Conservation (phyloP, 2,888 invertebrate genomes). For the Epicampocera succincta region DNA sequence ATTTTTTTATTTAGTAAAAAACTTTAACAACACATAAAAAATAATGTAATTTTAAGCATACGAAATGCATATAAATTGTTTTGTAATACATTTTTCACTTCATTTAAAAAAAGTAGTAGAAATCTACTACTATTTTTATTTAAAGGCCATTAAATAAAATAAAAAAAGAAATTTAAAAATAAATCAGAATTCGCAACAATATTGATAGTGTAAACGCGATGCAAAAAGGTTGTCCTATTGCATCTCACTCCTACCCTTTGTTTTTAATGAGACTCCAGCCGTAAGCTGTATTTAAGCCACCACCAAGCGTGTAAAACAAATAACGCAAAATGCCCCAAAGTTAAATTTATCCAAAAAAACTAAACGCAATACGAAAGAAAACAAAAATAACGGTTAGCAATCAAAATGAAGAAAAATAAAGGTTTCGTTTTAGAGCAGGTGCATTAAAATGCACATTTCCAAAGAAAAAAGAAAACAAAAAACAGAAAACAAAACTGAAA, state of each 20-base stretch:
- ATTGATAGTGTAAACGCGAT: not conserved
- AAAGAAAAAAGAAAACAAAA: conserved; percentile 1
- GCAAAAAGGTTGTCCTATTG: not conserved
- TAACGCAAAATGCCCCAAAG: conserved; percentile 48
- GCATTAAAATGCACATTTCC: conserved; percentile 55
- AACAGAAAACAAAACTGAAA: not conserved
- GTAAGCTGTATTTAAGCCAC: conserved; percentile 54
- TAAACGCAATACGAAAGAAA: not conserved
- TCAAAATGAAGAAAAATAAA: conserved; percentile 45
- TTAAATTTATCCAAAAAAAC: not conserved
- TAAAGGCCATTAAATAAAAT: too few species aligned
- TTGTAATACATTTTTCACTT: not conserved
- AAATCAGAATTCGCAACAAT: not conserved
- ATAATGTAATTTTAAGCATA: too few species aligned
- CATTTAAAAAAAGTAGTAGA: not conserved
- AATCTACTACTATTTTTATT: not conserved
- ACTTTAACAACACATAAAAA: too few species aligned
- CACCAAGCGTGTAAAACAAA: conserved; percentile 66
- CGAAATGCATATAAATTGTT: too few species aligned
- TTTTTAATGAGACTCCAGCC: conserved; percentile 10
- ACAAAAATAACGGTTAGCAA: conserved; percentile 63
- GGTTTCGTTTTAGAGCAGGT: conserved; percentile 51
- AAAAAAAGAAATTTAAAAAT: not conserved
- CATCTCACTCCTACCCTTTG: not conserved
- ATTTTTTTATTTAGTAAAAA: too few species aligned